Conservation (phyloP, 1,140 invertebrate species). For the Oryzaephilus surinamensis region DNA sequence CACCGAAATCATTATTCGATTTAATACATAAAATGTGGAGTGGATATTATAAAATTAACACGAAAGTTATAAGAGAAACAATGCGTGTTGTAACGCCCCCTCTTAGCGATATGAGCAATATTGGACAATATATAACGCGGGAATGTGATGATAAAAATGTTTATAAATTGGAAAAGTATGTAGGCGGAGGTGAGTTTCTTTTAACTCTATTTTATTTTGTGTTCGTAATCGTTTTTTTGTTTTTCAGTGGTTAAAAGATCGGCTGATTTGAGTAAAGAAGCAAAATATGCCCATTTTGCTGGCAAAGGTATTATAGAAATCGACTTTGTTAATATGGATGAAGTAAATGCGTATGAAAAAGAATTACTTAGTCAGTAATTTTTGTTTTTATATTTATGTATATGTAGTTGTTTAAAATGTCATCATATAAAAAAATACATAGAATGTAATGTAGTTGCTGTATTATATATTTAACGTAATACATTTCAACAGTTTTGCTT, state of each 20-base stretch:
- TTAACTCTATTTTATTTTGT: slow-evolving; percentile 2
- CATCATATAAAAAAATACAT: too few species aligned
- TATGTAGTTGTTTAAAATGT: too few species aligned
- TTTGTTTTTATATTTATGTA: too few species aligned
- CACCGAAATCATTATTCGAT: slow-evolving; percentile 65
- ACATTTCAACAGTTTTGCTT: too few species aligned
- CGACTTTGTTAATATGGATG: slow-evolving; percentile 57
- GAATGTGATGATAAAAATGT: slow-evolving; percentile 61
- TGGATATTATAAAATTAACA: slow-evolving; percentile 76
- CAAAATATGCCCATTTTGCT: slow-evolving; percentile 63
- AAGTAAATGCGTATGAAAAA: slow-evolving; percentile 37
- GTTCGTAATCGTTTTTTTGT: background rate
- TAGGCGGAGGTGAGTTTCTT: slow-evolving; percentile 40
- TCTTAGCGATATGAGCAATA: slow-evolving; percentile 49
- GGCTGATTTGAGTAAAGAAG: slow-evolving; percentile 38
- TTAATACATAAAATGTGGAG: slow-evolving; percentile 69
- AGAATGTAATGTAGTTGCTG: too few species aligned
- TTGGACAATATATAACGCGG: slow-evolving; percentile 58
- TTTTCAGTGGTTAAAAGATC: slow-evolving; percentile 63
- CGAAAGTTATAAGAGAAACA: slow-evolving; percentile 60
- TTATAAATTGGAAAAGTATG: slow-evolving; percentile 59
- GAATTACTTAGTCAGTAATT: background rate
- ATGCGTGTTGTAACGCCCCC: slow-evolving; percentile 68
- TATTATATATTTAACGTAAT: too few species aligned
- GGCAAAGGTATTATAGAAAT: slow-evolving; percentile 62